A percentile compares a stretch with the other conserved stretches of the same genome.
Evolutionary conservation across 2,888 invertebrate genomes (phyloP).

Genomic region (Chalcosyrphus nemorum): DNA sequence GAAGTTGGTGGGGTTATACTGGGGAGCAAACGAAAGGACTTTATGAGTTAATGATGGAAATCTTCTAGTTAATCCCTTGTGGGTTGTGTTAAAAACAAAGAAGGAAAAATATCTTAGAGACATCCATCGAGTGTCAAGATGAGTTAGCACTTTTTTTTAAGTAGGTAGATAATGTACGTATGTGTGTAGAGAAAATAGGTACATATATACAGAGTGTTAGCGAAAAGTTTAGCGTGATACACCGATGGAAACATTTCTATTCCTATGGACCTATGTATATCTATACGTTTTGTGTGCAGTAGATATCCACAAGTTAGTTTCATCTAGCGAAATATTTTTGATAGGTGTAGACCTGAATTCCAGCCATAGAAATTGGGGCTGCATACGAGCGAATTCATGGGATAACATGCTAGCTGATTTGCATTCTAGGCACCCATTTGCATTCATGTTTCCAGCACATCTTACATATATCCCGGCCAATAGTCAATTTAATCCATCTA

Average conservation of each 20-base stretch:
- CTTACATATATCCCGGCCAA: background rate
- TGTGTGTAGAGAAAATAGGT: too few species aligned
- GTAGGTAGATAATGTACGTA: background rate
- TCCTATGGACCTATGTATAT: too few species aligned
- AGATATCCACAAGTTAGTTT: too few species aligned
- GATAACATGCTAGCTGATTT: too few species aligned
- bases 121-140: slow-evolving; percentile 47
- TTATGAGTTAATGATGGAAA: slow-evolving; percentile 54
- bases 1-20: slow-evolving; percentile 6
- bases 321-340: too few species aligned
- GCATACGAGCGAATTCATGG: background rate
- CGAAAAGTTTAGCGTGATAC: too few species aligned
- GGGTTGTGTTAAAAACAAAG: slow-evolving; percentile 46
- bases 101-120: slow-evolving; percentile 11
- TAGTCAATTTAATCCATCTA: background rate
- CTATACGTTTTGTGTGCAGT: too few species aligned
- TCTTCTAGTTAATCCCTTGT: slow-evolving; percentile 45
- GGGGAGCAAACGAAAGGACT: slow-evolving; percentile 19
- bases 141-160: slow-evolving; percentile 28
- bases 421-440: background rate
- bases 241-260: too few species aligned
- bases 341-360: background rate
- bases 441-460: too few species aligned
- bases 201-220: too few species aligned
- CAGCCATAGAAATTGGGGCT: background rate